Evolutionary conservation across 2,113 vertebrate genomes (phyloP).

Genomic region (Platichthys flesus): DNA sequence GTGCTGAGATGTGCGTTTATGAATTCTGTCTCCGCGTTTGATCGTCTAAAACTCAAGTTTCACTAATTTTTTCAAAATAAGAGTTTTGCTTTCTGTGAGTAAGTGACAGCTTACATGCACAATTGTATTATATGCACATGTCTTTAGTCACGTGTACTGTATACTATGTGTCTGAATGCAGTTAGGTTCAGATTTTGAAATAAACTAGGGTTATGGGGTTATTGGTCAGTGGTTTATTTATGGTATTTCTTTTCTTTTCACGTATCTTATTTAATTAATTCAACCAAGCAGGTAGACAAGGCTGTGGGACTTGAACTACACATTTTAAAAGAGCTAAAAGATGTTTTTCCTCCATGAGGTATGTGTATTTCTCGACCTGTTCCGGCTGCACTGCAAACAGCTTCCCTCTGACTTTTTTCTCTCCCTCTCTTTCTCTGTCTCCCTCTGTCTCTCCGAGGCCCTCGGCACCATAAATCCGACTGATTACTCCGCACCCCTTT

Average conservation of each 20-base stretch:
- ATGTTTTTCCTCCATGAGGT: conserved; percentile 14
- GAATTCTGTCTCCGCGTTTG: background rate
- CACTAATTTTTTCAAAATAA: no score
- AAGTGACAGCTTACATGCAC: background rate
- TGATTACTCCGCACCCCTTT: conserved; percentile 98
- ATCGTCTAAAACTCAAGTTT: background rate
- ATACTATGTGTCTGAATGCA: background rate
- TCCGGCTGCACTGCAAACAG: conserved; percentile 80
- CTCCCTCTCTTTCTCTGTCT: conserved; percentile 5
- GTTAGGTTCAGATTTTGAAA: background rate
- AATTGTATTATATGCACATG: background rate
- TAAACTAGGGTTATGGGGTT: background rate
- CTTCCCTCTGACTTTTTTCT: conserved; percentile 87
- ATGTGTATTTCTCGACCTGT: conserved; percentile 54
- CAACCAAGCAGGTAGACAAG: no score
- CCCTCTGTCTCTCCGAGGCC: conserved; percentile 66
- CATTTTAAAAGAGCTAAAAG: background rate
- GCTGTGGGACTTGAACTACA: no score
- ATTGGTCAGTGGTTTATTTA: background rate
- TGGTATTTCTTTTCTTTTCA: no score
- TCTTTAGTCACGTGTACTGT: background rate
- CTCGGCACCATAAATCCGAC: conserved; percentile 93
- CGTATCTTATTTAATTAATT: background rate
- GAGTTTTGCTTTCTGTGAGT: background rate
- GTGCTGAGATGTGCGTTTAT: background rate